Base-by-base conservation (phyloP, 2,888 invertebrate genomes). In the Sphaeridia pumilis region DNA sequence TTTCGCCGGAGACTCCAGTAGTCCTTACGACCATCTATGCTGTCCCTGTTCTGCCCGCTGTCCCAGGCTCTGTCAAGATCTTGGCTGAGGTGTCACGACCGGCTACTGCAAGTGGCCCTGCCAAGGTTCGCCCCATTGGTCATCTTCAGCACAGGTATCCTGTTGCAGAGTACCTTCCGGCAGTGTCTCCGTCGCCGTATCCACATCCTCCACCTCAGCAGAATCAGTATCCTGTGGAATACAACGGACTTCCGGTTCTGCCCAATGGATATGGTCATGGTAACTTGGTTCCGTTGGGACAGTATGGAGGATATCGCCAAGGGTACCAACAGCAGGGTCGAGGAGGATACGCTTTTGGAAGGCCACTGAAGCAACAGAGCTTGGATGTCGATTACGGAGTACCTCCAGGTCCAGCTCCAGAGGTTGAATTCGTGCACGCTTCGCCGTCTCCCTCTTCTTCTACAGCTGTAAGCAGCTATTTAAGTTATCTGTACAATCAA, bases 1-100 rank as follows among this genome's bases (percentile, higher is more conserved):
- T 57, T 17, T 47, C 51, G 12, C 28, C 35, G 5, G 57, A 54
- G 14, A 57, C 51, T 4, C 57, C 57, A 5, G 51, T 54, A 14
- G 43, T 54, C 20, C 25, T 57, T 17, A 54, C 49, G 2, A 49
- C 49, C 1, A 41, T 57, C 17, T 57, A 57, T 36, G 57, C 57
- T 28, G 48, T 57, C 17, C 57, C 57, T 21, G 38, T 20, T 24
- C 43, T 57, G 12, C 45, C 50, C 10, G 35, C 48, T 25, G 17
- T 42, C 31, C 56, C 56, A 25, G 21, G 28, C 14, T 34, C 52
- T 10, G 26, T 52, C 21, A 45, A 52, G 35, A 45, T 52, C 20
- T 28, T 52, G 14, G 52, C 52, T 2, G 27, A 52, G 22, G 45
- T 52, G 10, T 34, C 5, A 2, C 41, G 14, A 20, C 28, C 27